Percentiles rank a stretch among this genome's conserved stretches.
Conservation (phyloP, 2,797 vertebrate genomes). For the Emydoidea blandingii region DNA sequence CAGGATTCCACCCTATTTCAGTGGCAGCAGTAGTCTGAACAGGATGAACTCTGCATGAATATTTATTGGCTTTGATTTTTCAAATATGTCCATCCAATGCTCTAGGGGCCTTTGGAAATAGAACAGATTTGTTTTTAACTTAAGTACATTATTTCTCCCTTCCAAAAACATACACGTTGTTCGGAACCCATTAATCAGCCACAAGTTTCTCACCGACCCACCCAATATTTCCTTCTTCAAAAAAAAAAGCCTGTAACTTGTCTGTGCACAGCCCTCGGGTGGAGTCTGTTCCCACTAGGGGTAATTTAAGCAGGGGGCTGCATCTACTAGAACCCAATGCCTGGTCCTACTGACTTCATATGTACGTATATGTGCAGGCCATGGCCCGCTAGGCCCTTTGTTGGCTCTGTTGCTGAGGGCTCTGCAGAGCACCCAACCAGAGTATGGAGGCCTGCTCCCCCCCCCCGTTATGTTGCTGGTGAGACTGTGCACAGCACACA, state of each 20-base stretch:
- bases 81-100: neutral
- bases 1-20: neutral
- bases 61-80: neutral
- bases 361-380: no score
- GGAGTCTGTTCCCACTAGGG: neutral
- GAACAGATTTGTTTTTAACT: neutral
- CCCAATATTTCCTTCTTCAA: neutral
- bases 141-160: neutral
- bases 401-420: neutral
- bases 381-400: neutral
- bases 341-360: neutral
- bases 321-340: neutral
- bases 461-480: neutral
- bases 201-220: neutral
- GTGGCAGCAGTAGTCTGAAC: neutral
- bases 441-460: neutral
- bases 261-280: neutral
- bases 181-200: neutral
- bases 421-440: neutral
- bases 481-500: neutral
- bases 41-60: neutral
- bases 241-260: neutral
- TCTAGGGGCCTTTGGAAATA: neutral
- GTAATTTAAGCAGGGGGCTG: neutral
- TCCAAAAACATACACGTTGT: neutral